Evolutionary conservation across 2,113 vertebrate genomes (phyloP).

Genomic region (Pyrgilauda ruficollis): DNA sequence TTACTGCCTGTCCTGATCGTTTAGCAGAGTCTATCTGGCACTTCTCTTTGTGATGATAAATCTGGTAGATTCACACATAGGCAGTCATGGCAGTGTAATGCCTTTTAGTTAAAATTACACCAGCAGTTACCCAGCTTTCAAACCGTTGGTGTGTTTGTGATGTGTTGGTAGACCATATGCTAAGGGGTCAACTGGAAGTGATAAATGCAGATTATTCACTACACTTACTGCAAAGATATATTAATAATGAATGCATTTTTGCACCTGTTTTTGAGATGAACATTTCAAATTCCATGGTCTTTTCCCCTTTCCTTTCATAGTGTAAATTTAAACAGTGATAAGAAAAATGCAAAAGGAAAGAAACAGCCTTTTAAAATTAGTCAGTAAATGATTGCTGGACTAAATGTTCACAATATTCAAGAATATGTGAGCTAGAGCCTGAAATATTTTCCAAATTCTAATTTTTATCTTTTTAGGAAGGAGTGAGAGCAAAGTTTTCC

Average conservation of each 20-base stretch:
- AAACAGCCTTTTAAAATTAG: neutral
- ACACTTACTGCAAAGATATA: neutral
- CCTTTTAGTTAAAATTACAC: constrained; percentile 38
- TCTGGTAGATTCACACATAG: neutral
- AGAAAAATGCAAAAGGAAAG: neutral
- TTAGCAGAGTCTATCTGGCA: neutral
- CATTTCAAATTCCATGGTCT: neutral
- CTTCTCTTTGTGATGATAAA: neutral
- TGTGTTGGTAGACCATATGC: neutral
- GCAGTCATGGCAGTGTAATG: neutral
- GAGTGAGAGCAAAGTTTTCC: neutral
- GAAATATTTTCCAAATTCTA: neutral
- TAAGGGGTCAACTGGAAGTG: neutral
- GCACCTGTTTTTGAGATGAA: neutral
- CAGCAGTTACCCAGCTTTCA: constrained; percentile 2
- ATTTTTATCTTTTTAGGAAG: neutral
- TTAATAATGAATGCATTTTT: neutral
- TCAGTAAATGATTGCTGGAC: neutral
- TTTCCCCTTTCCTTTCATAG: neutral
- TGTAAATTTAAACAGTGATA: constrained; percentile 8
- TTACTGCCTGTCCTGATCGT: neutral
- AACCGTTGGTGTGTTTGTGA: neutral
- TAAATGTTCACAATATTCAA: neutral
- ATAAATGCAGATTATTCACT: neutral
- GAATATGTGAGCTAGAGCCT: neutral